phyloP scores from a whole-genome alignment of 2,888 invertebrate species.

The Rhagonycha lutea region DNA sequence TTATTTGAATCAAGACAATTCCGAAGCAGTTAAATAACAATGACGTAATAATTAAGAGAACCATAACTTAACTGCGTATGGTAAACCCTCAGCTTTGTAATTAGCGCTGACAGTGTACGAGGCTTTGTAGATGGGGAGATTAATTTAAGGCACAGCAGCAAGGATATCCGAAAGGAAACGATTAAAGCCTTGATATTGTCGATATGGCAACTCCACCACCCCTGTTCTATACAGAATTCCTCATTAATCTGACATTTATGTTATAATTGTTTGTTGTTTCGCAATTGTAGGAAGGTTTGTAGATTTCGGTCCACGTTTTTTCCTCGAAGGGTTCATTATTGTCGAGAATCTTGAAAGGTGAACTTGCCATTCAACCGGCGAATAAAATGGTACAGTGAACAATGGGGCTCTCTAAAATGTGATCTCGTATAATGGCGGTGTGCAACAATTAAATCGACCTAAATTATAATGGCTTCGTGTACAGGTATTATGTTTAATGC shows the following conservation, averaged over 20 bases:
- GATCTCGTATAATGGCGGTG: slow-evolving; percentile 16
- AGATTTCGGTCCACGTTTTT: background rate
- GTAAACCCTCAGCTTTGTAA: slow-evolving; percentile 39
- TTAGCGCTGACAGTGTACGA: slow-evolving; percentile 36
- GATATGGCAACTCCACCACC: slow-evolving; percentile 33
- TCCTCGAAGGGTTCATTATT: background rate
- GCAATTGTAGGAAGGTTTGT: background rate
- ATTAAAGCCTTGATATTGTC: slow-evolving; percentile 35
- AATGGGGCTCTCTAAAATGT: slow-evolving; percentile 12
- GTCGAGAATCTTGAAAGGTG: background rate
- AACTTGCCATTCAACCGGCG: background rate
- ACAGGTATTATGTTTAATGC: slow-evolving; percentile 24
- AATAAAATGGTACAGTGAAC: slow-evolving; percentile 7
- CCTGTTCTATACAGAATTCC: slow-evolving; percentile 16
- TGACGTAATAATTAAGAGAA: slow-evolving; percentile 40
- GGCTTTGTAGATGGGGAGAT: slow-evolving; percentile 28
- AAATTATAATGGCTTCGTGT: slow-evolving; percentile 18
- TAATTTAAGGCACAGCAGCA: slow-evolving; percentile 27
- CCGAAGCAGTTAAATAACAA: slow-evolving; percentile 22
- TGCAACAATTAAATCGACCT: slow-evolving; percentile 26
- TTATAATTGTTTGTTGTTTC: slow-evolving; percentile 13
- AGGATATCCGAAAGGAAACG: slow-evolving; percentile 40
- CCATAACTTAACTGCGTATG: slow-evolving; percentile 39
- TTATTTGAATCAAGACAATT: background rate
- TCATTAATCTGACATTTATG: slow-evolving; percentile 22